These are phyloP conservation scores for Cheilosia variabilis DNA, from an alignment of 2,888 invertebrate species.

Conservation along the genomic window DNA sequence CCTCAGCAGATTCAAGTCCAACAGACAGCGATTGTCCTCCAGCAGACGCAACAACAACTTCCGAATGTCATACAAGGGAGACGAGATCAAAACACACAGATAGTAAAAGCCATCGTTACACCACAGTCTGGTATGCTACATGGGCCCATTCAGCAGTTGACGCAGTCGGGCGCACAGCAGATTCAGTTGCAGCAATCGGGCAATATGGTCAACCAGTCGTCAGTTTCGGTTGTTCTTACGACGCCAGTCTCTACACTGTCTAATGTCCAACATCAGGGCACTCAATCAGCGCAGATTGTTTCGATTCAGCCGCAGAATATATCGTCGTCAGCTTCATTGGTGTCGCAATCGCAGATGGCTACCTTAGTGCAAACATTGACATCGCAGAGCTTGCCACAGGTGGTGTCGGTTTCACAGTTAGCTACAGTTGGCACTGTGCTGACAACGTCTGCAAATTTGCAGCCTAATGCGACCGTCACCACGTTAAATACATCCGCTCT, in stretches of 20 bases:
- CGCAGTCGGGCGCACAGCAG: slow-evolving; percentile 80
- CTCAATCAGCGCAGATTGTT: slow-evolving; percentile 81
- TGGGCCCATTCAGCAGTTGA: slow-evolving; percentile 84
- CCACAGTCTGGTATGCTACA: slow-evolving; percentile 80
- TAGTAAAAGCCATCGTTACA: slow-evolving; percentile 83
- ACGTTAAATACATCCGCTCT: slow-evolving; percentile 82
- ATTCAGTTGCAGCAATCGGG: slow-evolving; percentile 80
- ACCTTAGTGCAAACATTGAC: slow-evolving; percentile 82
- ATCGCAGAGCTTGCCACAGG: slow-evolving; percentile 82
- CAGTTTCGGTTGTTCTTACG: slow-evolving; percentile 83
- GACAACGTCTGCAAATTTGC: slow-evolving; percentile 81
- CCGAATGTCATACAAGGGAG: slow-evolving; percentile 75
- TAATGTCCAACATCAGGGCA: slow-evolving; percentile 76
- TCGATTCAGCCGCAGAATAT: slow-evolving; percentile 82
- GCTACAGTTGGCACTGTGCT: slow-evolving; percentile 83
- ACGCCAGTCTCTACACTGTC: slow-evolving; percentile 82
- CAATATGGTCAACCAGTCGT: slow-evolving; percentile 79
- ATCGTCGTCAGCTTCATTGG: slow-evolving; percentile 78
- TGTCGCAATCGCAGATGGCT: slow-evolving; percentile 77
- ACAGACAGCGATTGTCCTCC: slow-evolving; percentile 80
- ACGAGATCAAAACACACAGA: slow-evolving; percentile 79
- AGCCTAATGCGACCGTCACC: slow-evolving; percentile 80
- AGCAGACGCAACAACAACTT: slow-evolving; percentile 77
- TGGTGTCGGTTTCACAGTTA: slow-evolving; percentile 83
- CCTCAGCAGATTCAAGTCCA: slow-evolving; percentile 73